Evolutionary conservation across 2,888 invertebrate species (phyloP).

Genomic region (Cantharis flavilabris): DNA sequence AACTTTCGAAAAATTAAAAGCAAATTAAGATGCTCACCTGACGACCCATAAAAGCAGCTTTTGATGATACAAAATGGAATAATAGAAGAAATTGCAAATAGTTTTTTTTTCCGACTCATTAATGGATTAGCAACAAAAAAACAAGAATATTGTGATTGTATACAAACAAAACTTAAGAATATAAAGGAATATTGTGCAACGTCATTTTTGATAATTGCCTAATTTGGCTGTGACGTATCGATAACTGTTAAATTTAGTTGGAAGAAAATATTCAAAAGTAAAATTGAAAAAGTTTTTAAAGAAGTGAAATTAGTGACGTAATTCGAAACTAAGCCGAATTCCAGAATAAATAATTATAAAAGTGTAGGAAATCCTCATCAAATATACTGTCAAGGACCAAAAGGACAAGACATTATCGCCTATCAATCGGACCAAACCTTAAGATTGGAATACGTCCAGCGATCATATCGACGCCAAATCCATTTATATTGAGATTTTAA

Average conservation of each 20-base stretch:
- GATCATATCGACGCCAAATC: conserved; percentile 53
- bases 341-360: conserved; percentile 48
- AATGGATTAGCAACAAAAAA: background rate
- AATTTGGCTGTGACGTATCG: background rate
- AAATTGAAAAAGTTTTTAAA: background rate
- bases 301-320: conserved; percentile 12
- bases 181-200: background rate
- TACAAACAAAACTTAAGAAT: background rate
- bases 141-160: background rate
- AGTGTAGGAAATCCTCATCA: conserved; percentile 53
- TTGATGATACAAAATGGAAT: background rate
- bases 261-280: background rate
- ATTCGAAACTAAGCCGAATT: conserved; percentile 37
- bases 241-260: background rate
- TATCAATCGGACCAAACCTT: conserved; percentile 47
- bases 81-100: background rate
- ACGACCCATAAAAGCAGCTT: background rate
- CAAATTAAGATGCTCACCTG: background rate
- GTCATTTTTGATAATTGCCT: background rate
- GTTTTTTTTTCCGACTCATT: background rate
- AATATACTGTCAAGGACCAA: conserved; percentile 43
- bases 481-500: conserved; percentile 55
- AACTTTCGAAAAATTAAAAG: background rate
- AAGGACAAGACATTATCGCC: conserved; percentile 50
- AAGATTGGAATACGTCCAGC: conserved; percentile 42